These are phyloP conservation scores for Myrmecophaga tridactyla DNA, from an alignment of 2,113 vertebrate genomes.

Conservation along the genomic window DNA sequence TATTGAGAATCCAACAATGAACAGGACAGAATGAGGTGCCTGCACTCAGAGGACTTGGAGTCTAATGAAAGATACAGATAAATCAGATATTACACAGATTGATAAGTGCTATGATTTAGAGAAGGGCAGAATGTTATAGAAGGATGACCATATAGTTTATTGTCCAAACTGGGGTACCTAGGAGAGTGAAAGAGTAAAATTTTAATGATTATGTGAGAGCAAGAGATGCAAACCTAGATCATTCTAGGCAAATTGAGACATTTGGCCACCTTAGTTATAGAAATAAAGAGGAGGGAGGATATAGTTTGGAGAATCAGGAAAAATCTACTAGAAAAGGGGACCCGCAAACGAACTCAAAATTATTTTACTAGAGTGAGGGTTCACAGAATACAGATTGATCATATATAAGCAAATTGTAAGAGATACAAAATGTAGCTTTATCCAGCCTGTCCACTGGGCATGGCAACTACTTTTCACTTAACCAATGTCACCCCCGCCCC, in stretches of 20 bases:
- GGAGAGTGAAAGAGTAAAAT: background rate
- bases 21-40: background rate
- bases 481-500: fast-evolving
- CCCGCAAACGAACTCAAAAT: background rate
- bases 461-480: background rate
- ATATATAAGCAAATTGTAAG: background rate
- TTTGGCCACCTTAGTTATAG: background rate
- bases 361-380: background rate
- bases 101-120: background rate
- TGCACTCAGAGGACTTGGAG: background rate
- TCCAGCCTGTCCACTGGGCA: background rate
- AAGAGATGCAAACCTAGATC: background rate
- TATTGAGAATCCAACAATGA: background rate
- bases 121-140: background rate
- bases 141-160: background rate
- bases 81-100: background rate
- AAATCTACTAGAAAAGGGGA: background rate
- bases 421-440: background rate
- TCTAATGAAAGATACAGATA: background rate
- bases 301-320: background rate
- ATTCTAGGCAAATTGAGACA: background rate
- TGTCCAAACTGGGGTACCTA: background rate
- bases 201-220: background rate
- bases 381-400: background rate
- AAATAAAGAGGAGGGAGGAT: background rate